Percentiles rank a stretch among this genome's conserved stretches.
These are phyloP conservation scores for Venusia cambrica DNA, from an alignment of 2,888 invertebrate species.

Conservation along the genomic window DNA sequence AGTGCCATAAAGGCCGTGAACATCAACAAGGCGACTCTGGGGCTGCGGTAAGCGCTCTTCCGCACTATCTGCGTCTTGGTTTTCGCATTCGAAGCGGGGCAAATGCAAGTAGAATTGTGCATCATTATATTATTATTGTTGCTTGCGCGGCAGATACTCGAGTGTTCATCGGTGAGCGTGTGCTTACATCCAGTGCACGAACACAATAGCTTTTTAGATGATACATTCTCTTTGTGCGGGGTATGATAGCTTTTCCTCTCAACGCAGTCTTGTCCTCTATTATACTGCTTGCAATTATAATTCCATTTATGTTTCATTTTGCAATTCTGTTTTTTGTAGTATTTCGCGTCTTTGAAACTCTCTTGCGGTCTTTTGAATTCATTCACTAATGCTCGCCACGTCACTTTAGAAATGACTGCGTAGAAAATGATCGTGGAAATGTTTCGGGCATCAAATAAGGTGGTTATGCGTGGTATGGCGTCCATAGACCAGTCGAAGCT, in stretches of 20 bases:
- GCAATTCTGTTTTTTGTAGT: conserved; percentile 64
- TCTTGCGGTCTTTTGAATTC: conserved; percentile 64
- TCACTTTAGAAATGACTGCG: conserved; percentile 68
- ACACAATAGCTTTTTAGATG: conserved; percentile 65
- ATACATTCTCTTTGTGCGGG: conserved; percentile 60
- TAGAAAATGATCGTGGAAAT: conserved; percentile 89
- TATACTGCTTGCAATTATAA: conserved; percentile 64
- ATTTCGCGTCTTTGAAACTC: conserved; percentile 55
- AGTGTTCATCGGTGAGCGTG: conserved; percentile 84
- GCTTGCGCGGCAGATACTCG: conserved; percentile 84
- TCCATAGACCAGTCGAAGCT: conserved; percentile 99
- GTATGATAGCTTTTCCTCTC: conserved; percentile 65
- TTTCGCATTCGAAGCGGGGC: conserved; percentile 52
- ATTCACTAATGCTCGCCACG: conserved; percentile 58
- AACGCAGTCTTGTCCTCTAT: conserved; percentile 62
- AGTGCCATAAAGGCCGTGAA: conserved; percentile 90
- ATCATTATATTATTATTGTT: conserved; percentile 86
- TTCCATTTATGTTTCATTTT: conserved; percentile 71
- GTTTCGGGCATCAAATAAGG: conserved; percentile 89
- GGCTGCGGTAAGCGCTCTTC: conserved; percentile 58
- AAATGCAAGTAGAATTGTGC: conserved; percentile 74
- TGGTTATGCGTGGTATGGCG: conserved; percentile 92
- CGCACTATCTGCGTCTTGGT: conserved; percentile 49
- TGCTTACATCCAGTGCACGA: conserved; percentile 86
- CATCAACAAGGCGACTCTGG: conserved; percentile 77